Evolutionary conservation across 2,113 vertebrate genomes (phyloP).

Genomic region (Perccottus glenii): DNA sequence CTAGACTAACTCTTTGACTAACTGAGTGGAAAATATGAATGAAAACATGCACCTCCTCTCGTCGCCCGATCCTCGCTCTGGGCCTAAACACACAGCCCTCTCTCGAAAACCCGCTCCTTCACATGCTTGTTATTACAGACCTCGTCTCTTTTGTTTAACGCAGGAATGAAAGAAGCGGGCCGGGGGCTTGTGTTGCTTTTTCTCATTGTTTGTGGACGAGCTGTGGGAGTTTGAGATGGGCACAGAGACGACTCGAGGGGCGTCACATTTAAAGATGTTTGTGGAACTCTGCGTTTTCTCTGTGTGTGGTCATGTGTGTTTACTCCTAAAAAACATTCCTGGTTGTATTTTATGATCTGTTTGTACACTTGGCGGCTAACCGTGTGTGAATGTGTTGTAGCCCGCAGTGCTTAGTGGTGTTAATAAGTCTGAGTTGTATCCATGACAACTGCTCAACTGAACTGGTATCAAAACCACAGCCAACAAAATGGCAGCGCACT

Average conservation of each 20-base stretch:
- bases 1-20: constrained; percentile 48
- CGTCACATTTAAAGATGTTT: constrained; percentile 24
- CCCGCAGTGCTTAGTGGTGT: constrained; percentile 59
- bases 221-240: constrained; percentile 44
- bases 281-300: constrained; percentile 13
- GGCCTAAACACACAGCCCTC: constrained; percentile 45
- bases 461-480: constrained; percentile 68
- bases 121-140: constrained; percentile 30
- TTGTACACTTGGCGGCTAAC: constrained; percentile 14
- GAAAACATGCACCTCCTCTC: constrained; percentile 67
- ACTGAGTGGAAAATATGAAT: constrained; percentile 80
- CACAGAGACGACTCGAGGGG: constrained; percentile 46
- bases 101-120: constrained; percentile 3
- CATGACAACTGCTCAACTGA: constrained; percentile 73
- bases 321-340: background rate
- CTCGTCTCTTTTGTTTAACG: constrained; percentile 47
- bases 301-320: constrained; percentile 22
- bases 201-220: constrained; percentile 38
- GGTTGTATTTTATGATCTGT: constrained; percentile 30
- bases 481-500: constrained; percentile 68
- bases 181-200: background rate
- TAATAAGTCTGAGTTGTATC: constrained; percentile 75
- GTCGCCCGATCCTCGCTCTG: constrained; percentile 48
- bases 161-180: constrained; percentile 14
- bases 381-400: constrained; percentile 13